Evolutionary conservation across 2,113 vertebrate species (phyloP).

Genomic region (Carassius gibelio): DNA sequence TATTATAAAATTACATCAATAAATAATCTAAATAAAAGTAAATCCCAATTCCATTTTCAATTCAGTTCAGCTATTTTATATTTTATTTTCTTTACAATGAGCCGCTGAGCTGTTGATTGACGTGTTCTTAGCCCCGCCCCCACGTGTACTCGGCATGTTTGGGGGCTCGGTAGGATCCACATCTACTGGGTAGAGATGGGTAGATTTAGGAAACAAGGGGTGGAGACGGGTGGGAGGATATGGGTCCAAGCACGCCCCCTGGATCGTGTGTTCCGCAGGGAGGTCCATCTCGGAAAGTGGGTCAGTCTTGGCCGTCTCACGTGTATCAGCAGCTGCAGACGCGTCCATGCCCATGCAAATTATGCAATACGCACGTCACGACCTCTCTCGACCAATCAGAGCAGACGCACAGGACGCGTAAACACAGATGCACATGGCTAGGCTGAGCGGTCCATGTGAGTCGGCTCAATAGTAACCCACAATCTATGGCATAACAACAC

Average conservation of each 20-base stretch:
- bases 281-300: slow-evolving; percentile 58
- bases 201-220: too few relatives aligned
- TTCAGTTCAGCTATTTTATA: too few relatives aligned
- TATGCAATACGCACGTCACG: slow-evolving; percentile 84
- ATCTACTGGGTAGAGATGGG: too few relatives aligned
- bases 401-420: slow-evolving; percentile 79
- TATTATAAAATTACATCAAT: too few relatives aligned
- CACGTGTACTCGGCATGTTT: slow-evolving; percentile 71
- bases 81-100: too few relatives aligned
- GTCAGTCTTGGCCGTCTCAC: slow-evolving; percentile 76
- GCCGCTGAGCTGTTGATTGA: not conserved
- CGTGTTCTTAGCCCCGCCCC: not conserved
- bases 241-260: too few relatives aligned
- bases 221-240: too few relatives aligned
- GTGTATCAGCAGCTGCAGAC: slow-evolving; percentile 73
- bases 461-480: slow-evolving; percentile 28
- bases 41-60: too few relatives aligned
- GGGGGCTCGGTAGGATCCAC: too few relatives aligned
- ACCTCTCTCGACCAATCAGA: slow-evolving; percentile 76
- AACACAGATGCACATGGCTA: slow-evolving; percentile 89
- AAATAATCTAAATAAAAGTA: too few relatives aligned
- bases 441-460: slow-evolving; percentile 84
- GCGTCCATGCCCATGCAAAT: slow-evolving; percentile 66
- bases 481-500: slow-evolving; percentile 52
- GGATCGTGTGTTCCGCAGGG: too few relatives aligned